phyloP scores from a whole-genome alignment of 2,888 invertebrate genomes.

The Chironomus riparius region DNA sequence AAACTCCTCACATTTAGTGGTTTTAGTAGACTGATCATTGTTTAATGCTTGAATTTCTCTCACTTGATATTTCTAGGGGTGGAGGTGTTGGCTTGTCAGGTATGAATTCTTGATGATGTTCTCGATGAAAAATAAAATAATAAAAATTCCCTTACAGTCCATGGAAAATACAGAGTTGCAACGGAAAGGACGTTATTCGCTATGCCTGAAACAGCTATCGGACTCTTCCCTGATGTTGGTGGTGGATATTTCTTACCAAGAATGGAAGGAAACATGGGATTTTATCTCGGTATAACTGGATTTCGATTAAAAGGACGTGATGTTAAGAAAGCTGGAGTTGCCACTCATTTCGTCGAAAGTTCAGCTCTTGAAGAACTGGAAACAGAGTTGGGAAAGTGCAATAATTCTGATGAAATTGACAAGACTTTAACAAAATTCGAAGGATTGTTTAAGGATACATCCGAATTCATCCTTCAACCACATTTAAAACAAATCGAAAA shows the following conservation, averaged over 20 bases:
- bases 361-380: constrained; percentile 36
- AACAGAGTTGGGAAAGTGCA: constrained; percentile 36
- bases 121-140: neutral
- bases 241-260: constrained; percentile 86
- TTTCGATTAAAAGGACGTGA: constrained; percentile 50
- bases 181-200: constrained; percentile 92
- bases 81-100: constrained; percentile 90
- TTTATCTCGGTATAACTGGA: constrained; percentile 86
- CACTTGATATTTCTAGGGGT: constrained; percentile 44
- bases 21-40: too few relatives aligned
- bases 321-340: constrained; percentile 66
- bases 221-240: constrained; percentile 95
- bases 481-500: constrained; percentile 66
- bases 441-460: neutral
- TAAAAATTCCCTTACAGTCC: constrained; percentile 43
- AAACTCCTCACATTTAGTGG: neutral
- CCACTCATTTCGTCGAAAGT: constrained; percentile 66
- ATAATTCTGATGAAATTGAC: constrained; percentile 36
- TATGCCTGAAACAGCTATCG: constrained; percentile 59
- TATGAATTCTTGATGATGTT: neutral
- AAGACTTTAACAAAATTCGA: neutral
- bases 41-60: neutral
- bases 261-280: constrained; percentile 73
- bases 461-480: constrained; percentile 46
- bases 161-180: constrained; percentile 86